Evolutionary conservation across 2,888 invertebrate genomes (phyloP).

Genomic region (Drosophila mulleri): DNA sequence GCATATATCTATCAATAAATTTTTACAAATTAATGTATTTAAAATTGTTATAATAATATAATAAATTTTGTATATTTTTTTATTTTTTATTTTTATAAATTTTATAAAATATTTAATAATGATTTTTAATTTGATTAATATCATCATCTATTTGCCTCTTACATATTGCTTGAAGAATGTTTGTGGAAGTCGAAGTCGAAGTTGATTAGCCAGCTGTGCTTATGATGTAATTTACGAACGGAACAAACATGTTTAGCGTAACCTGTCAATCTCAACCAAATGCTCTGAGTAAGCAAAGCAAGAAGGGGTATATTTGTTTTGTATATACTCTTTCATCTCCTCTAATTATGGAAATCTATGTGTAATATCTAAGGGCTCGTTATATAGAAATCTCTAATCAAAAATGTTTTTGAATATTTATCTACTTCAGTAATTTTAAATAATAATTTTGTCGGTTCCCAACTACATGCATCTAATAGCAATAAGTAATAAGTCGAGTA

Average conservation of each 20-base stretch:
- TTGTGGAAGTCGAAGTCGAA: neutral
- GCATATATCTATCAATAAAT: too few relatives aligned
- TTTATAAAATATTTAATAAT: neutral
- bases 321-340: neutral
- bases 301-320: neutral
- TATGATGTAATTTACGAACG: slow-evolving; percentile 8
- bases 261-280: slow-evolving; percentile 5
- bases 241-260: slow-evolving; percentile 12
- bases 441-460: neutral
- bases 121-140: neutral
- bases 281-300: neutral
- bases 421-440: neutral
- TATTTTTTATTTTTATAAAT: neutral
- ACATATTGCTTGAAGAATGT: slow-evolving; percentile 9
- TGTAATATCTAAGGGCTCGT: neutral
- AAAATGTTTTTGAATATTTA: neutral
- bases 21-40: too few relatives aligned
- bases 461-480: too few relatives aligned
- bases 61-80: neutral
- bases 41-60: too few relatives aligned
- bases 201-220: slow-evolving; percentile 5
- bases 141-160: neutral
- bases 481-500: neutral
- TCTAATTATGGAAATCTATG: neutral
- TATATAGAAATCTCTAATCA: neutral